A percentile compares a stretch with the other conserved stretches of the same genome.
Evolutionary conservation across 2,888 invertebrate species (phyloP).

Genomic region (Scaptomyza caliginosa): DNA sequence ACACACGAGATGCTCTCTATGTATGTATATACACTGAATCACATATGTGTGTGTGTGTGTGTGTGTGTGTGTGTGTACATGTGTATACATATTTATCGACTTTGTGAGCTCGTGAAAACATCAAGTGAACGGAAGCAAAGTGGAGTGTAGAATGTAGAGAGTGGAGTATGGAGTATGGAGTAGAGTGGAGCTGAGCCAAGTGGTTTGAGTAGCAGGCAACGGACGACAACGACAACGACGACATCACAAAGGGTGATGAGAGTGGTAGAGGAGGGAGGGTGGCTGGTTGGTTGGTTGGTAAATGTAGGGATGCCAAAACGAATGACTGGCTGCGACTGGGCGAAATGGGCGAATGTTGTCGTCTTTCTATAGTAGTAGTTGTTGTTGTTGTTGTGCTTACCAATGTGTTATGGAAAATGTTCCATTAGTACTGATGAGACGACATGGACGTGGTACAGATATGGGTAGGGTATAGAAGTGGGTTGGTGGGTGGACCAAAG

Average conservation of each 20-base stretch:
- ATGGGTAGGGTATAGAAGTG: constrained; percentile 1
- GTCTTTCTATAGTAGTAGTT: constrained; percentile 19
- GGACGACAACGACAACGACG: constrained; percentile 39
- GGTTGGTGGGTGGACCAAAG: constrained; percentile 16
- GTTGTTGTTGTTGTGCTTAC: constrained; percentile 54
- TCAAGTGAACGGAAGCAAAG: constrained; percentile 76
- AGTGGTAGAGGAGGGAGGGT: not conserved
- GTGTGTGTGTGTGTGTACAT: constrained; percentile 38
- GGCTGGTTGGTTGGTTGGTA: not conserved
- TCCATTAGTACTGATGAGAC: constrained; percentile 80
- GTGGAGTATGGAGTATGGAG: constrained; percentile 36
- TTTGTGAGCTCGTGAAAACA: constrained; percentile 78
- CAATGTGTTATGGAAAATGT: constrained; percentile 77
- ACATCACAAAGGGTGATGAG: constrained; percentile 22
- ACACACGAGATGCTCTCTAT: constrained; percentile 21
- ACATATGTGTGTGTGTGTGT: constrained; percentile 11
- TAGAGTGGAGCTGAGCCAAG: constrained; percentile 45
- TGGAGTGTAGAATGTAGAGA: constrained; percentile 23
- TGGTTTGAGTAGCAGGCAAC: constrained; percentile 66
- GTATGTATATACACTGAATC: constrained; percentile 22
- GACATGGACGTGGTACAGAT: constrained; percentile 29
- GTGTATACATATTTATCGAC: constrained; percentile 77
- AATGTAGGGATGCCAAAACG: constrained; percentile 21
- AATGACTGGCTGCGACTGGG: constrained; percentile 30
- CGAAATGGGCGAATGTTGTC: constrained; percentile 46